These are phyloP conservation scores for Pheucticus melanocephalus DNA, from an alignment of 2,113 vertebrate species.

Conservation along the genomic window DNA sequence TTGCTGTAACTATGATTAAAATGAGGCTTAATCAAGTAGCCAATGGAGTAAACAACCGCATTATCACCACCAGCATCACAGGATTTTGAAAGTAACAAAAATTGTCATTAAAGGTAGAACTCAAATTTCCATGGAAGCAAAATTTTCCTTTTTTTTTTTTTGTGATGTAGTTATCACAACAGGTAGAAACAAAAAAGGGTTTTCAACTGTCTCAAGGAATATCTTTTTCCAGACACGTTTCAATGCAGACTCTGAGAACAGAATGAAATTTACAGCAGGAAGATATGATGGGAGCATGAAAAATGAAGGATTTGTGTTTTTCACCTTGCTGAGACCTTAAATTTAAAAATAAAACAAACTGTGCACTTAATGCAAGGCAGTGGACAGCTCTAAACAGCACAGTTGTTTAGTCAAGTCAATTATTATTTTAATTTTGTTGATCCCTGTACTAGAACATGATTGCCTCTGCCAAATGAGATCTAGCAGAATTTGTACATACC, in stretches of 20 bases:
- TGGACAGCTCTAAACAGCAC: not conserved
- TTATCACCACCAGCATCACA: not conserved
- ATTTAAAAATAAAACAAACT: not conserved
- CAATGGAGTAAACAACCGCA: slow-evolving; percentile 46
- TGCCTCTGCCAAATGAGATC: not conserved
- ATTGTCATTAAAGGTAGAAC: not conserved
- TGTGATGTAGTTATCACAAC: not conserved
- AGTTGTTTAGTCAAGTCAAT: not conserved
- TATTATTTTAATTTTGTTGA: not conserved
- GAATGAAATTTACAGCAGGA: not conserved
- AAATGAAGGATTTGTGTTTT: not conserved
- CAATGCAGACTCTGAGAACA: not conserved
- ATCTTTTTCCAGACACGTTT: not conserved
- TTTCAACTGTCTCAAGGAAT: not conserved
- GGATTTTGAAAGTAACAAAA: not conserved
- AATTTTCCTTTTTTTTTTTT: not conserved
- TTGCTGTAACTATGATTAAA: slow-evolving; percentile 65
- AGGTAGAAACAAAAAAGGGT: not conserved
- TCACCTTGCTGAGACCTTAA: not conserved
- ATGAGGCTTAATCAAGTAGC: slow-evolving; percentile 68
- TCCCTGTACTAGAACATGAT: fast-evolving
- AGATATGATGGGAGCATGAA: not conserved
- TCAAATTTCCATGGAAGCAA: not conserved
- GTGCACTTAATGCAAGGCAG: not conserved
- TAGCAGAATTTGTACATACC: not conserved